Percentiles rank a stretch among this genome's conserved stretches.
These are phyloP conservation scores for Ophion ventricosus DNA, from an alignment of 2,888 invertebrate species.

Conservation along the genomic window DNA sequence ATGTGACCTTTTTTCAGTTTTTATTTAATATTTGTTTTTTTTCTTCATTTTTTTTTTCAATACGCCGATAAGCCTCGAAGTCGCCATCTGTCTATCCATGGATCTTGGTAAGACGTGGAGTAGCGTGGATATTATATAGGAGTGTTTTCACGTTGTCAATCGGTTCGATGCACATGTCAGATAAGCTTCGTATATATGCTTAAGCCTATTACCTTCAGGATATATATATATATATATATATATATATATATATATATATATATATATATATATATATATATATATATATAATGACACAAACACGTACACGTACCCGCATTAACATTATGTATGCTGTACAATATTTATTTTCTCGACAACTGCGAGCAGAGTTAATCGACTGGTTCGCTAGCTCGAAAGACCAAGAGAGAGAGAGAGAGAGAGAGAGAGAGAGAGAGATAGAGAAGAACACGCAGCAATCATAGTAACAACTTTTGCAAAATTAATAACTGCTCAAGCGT, in stretches of 20 bases:
- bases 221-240: neutral
- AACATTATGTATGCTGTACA: conserved; percentile 17
- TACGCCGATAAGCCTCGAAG: conserved; percentile 44
- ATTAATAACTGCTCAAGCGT: conserved; percentile 55
- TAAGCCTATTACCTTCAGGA: conserved; percentile 15
- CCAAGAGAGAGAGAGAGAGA: neutral
- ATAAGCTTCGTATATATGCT: conserved; percentile 54
- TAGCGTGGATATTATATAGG: conserved; percentile 52
- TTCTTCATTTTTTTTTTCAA: conserved; percentile 18
- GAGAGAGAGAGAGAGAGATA: neutral
- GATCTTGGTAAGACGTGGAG: conserved; percentile 49
- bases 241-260: too few species aligned
- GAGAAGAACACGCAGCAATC: conserved; percentile 46
- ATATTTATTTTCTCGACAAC: conserved; percentile 57
- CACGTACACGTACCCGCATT: conserved; percentile 12
- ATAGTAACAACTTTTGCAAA: conserved; percentile 61
- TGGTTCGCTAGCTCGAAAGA: conserved; percentile 26
- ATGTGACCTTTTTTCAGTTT: conserved; percentile 25
- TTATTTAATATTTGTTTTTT: conserved; percentile 14
- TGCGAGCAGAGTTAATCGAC: conserved; percentile 61
- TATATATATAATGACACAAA: neutral
- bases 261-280: too few species aligned
- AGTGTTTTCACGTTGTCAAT: conserved; percentile 66
- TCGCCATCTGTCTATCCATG: conserved; percentile 35
- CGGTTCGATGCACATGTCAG: conserved; percentile 65